These are phyloP conservation scores for Celastrina argiolus DNA, from an alignment of 2,888 invertebrate species.

Conservation along the genomic window DNA sequence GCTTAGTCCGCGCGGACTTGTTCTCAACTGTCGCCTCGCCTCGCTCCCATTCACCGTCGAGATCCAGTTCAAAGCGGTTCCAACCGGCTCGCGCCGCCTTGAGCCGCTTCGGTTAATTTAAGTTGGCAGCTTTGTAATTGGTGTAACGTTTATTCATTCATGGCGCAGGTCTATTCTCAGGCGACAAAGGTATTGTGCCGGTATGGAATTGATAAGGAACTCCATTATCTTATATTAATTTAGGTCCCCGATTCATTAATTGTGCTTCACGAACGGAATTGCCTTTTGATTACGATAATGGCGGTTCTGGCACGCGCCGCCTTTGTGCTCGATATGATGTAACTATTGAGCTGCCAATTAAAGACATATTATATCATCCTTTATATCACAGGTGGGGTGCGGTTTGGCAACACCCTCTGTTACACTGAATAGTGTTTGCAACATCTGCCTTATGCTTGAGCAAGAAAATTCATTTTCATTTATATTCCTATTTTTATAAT, in stretches of 20 bases:
- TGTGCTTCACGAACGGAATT: conserved; percentile 28
- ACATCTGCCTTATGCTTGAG: neutral
- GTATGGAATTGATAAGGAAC: conserved; percentile 30
- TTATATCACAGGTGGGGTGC: neutral
- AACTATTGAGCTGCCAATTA: conserved; percentile 27
- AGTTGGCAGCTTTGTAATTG: conserved; percentile 46
- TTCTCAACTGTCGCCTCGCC: conserved; percentile 18
- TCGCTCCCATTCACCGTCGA: conserved; percentile 9
- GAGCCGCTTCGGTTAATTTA: conserved; percentile 44
- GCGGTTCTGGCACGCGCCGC: conserved; percentile 12
- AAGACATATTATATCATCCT: conserved; percentile 25
- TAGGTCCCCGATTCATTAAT: conserved; percentile 39
- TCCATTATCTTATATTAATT: conserved; percentile 41
- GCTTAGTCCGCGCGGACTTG: conserved; percentile 11
- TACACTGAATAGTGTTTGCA: neutral
- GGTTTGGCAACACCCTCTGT: conserved; percentile 1
- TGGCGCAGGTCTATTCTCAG: conserved; percentile 34
- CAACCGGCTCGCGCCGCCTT: conserved; percentile 8
- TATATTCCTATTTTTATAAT: neutral
- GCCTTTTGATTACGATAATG: conserved; percentile 29
- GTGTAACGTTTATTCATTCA: conserved; percentile 44
- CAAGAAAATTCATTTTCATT: neutral
- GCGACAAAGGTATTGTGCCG: conserved; percentile 37
- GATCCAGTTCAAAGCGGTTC: conserved; percentile 12
- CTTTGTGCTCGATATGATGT: conserved; percentile 26